Percentiles rank a stretch among this genome's conserved stretches.
These are phyloP conservation scores for Aselliscus stoliczkanus DNA, from an alignment of 2,797 vertebrate genomes.

Conservation along the genomic window DNA sequence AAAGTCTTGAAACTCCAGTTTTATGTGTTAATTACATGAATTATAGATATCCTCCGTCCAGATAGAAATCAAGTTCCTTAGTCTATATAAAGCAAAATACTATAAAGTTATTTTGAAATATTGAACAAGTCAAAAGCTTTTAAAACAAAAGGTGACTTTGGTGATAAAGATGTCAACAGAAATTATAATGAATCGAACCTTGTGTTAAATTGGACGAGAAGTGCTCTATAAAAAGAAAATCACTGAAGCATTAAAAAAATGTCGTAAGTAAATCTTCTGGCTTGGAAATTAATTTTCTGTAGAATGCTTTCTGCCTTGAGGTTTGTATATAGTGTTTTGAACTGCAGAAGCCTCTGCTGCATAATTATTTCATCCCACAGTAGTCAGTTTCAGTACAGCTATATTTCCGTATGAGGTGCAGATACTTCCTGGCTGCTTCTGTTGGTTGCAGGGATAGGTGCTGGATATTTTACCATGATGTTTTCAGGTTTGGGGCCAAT, in stretches of 20 bases:
- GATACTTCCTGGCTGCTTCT: conserved; percentile 77
- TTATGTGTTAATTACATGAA: conserved; percentile 33
- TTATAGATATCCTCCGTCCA: neutral
- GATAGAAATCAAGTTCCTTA: neutral
- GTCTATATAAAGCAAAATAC: neutral
- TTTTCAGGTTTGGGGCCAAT: conserved; percentile 51
- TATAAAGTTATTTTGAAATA: conserved; percentile 45
- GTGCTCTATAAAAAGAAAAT: conserved; percentile 32
- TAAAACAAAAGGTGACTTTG: conserved; percentile 49
- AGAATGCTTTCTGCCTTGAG: conserved; percentile 84
- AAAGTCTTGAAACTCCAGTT: conserved; percentile 35
- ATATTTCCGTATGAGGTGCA: conserved; percentile 83
- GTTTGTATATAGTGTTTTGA: conserved; percentile 90
- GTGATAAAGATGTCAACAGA: conserved; percentile 15
- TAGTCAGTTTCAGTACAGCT: conserved; percentile 87
- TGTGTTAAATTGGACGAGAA: conserved; percentile 21
- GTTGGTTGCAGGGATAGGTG: conserved; percentile 73
- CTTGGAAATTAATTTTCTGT: conserved; percentile 80
- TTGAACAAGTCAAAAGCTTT: neutral
- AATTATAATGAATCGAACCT: conserved; percentile 17
- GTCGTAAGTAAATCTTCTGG: conserved; percentile 79
- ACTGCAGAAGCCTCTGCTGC: conserved; percentile 89
- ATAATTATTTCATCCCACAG: conserved; percentile 88
- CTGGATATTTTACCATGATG: conserved; percentile 60
- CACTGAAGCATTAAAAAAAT: conserved; percentile 47